Conservation (phyloP, 1,140 invertebrate species). For the Araneus ventricosus region DNA sequence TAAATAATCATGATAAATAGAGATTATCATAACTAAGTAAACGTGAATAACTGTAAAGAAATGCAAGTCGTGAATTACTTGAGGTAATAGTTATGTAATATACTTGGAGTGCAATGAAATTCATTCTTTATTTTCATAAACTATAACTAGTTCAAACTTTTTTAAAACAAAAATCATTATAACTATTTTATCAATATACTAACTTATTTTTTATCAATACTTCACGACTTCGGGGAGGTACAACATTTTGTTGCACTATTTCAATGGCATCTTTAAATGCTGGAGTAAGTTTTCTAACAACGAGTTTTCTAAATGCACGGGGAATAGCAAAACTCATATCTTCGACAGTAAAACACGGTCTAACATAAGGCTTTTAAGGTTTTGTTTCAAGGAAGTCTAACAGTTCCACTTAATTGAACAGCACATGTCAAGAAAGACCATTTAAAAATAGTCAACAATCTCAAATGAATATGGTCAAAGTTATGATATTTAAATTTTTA, state of each 20-base stretch:
- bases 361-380: too few relatives aligned
- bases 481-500: not conserved
- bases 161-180: not conserved
- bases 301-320: constrained; percentile 46
- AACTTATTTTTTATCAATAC: constrained; percentile 66
- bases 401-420: not conserved
- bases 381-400: not conserved
- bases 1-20: too few relatives aligned
- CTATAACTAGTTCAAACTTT: too few relatives aligned
- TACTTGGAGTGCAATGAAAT: too few relatives aligned
- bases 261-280: constrained; percentile 71
- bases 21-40: too few relatives aligned
- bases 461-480: not conserved
- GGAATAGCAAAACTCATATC: constrained; percentile 59
- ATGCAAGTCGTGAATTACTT: too few relatives aligned
- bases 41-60: too few relatives aligned
- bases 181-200: not conserved
- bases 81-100: too few relatives aligned
- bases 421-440: not conserved
- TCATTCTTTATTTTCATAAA: too few relatives aligned
- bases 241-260: constrained; percentile 63
- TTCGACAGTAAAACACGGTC: too few relatives aligned
- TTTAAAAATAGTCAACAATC: constrained; percentile 16
- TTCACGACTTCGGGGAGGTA: constrained; percentile 44
- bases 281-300: constrained; percentile 58